Base-by-base conservation (phyloP, 2,888 invertebrate species). In the Sialis fuliginosa region DNA sequence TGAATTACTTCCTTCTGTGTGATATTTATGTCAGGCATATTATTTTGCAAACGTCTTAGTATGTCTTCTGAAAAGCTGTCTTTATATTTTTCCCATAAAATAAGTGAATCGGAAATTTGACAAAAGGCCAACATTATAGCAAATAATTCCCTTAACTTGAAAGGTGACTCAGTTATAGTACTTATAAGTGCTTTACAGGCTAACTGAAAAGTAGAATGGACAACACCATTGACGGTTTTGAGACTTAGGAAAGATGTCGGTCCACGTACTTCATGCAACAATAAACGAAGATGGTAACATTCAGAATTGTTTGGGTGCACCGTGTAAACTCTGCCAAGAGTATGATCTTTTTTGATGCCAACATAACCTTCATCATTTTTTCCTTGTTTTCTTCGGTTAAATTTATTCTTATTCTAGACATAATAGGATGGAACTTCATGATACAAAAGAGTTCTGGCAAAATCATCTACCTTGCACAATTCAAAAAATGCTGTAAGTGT, bases 401-500 rank as follows among this genome's bases (percentile, higher is more conserved):
- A 54, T 12, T 45, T 50, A 10, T 49, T 48, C 8, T 46, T 48
- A n/a, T 33, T 45, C 46, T 46, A 52, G n/a, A 45, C 42, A 45
- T 54, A 58, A 47, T 57, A 59, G 6, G 47, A 39, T 4, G 58
- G 59, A 22, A 59, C 54, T 31, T 61, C 56, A 44, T 44, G 46
- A 34, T 45, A 45, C 22, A 45, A 37, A 22, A 45, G 30, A 33
- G 45, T 45, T 45, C 31, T 56, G 43, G 62, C 61, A 54, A 61
- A 61, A 33, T 43, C 48, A 48, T 62, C 58, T 42, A 39, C 53
- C 54, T 56, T 46, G 46, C 60, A 63, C 5, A 61, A 52, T 32
- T 51, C 34, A 46, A 64, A 62, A 53, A 62, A 63, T 34, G 51
- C 56, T 22, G 54, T 55, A 34, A 62, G 53, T 45, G 60, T 61